A percentile compares a stretch with the other conserved stretches of the same genome.
These are phyloP conservation scores for Drosophila jambulina DNA, from an alignment of 1,140 invertebrate species.

Conservation along the genomic window DNA sequence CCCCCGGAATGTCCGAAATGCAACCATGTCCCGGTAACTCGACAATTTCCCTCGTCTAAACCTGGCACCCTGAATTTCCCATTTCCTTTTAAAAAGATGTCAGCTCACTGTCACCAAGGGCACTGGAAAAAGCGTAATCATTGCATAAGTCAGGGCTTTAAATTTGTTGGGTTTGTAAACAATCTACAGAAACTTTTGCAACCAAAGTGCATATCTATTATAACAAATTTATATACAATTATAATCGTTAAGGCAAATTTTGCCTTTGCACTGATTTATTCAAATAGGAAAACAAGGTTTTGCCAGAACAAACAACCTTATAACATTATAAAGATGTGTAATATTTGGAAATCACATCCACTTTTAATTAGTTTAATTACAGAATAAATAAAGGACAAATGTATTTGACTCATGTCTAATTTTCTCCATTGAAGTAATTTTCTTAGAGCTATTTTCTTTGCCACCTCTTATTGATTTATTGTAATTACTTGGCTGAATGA, in stretches of 20 bases:
- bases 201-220: no score
- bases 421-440: background rate
- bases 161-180: background rate
- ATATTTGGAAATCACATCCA: background rate
- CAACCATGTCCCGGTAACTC: conserved; percentile 45
- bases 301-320: no score
- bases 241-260: background rate
- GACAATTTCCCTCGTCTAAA: conserved; percentile 38
- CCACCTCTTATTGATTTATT: background rate
- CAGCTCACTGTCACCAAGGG: conserved; percentile 32
- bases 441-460: background rate
- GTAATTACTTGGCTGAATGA: background rate
- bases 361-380: background rate
- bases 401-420: background rate
- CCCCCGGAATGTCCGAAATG: conserved; percentile 37
- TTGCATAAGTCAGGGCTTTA: background rate
- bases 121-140: background rate
- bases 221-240: background rate
- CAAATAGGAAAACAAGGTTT: background rate
- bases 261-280: background rate
- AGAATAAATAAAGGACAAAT: background rate
- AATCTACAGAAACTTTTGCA: no score
- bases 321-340: background rate
- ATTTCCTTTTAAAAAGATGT: conserved; percentile 33
- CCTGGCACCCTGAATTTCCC: conserved; percentile 26